Evolutionary conservation across 2,113 vertebrate genomes (phyloP).

Genomic region (Clinocottus analis): DNA sequence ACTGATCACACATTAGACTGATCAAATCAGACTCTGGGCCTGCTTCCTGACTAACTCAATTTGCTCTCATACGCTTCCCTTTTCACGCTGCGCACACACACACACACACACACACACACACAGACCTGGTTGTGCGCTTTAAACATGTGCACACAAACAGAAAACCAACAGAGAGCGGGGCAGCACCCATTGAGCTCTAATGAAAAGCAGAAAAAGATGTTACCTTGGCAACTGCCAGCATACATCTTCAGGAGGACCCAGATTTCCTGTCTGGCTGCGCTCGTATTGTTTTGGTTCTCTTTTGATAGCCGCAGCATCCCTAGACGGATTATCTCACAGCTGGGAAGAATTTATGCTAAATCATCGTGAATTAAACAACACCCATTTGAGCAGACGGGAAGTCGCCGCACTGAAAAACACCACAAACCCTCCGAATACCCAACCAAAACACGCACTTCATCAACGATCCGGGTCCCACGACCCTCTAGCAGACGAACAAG

Average conservation of each 20-base stretch:
- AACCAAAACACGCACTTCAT: slow-evolving; percentile 31
- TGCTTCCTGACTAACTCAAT: slow-evolving; percentile 80
- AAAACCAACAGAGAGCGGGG: slow-evolving; percentile 67
- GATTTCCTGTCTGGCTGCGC: slow-evolving; percentile 72
- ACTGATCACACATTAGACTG: slow-evolving; percentile 80
- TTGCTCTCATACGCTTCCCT: slow-evolving; percentile 73
- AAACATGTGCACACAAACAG: slow-evolving; percentile 50
- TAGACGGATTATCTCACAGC: slow-evolving; percentile 64
- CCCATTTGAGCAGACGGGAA: slow-evolving; percentile 30
- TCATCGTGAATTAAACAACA: slow-evolving; percentile 55
- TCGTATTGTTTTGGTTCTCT: slow-evolving; percentile 70
- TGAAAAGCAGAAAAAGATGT: slow-evolving; percentile 78
- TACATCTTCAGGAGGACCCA: slow-evolving; percentile 78
- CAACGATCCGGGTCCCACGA: slow-evolving; percentile 17
- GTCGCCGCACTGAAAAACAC: slow-evolving; percentile 25
- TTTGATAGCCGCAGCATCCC: slow-evolving; percentile 69
- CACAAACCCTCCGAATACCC: background rate
- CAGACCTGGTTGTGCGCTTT: slow-evolving; percentile 16
- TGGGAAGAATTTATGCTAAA: slow-evolving; percentile 64
- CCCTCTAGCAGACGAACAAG: slow-evolving; percentile 16
- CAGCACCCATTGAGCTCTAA: slow-evolving; percentile 75
- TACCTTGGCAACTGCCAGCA: slow-evolving; percentile 78
- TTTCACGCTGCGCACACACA: slow-evolving; percentile 63
- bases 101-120: slow-evolving; percentile 25
- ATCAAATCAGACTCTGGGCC: slow-evolving; percentile 77